Evolutionary conservation across 2,888 invertebrate genomes (phyloP), one percentile per base, ranked within the genome.

Genomic region (Drosophila fulvimacula): DNA sequence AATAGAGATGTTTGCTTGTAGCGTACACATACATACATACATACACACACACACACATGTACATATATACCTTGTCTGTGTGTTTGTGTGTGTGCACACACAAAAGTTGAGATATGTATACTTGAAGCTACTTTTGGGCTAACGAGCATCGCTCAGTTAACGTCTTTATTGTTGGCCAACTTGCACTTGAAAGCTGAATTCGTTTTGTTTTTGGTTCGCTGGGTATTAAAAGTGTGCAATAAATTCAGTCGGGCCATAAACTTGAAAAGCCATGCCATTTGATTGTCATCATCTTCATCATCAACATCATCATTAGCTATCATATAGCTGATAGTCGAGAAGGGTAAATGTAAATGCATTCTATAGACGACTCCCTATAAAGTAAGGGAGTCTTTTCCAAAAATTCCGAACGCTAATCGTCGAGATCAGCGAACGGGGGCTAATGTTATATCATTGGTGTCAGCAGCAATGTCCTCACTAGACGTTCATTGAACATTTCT

Each of bases 401-500:
- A 96, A 96, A 96, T 96, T 96, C 96, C 96, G 95, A 95, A 95
- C 94, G 93, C 91, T 88, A 76, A 93, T 34, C 36, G 10, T 0
- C 1, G 9, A 61, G 71, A 67, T 62, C 53, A 91, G 59, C 70
- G 81, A 69, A 83, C 81, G 88, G 90, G 90, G 90, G 79, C 27
- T 75, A 57, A 68, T 71, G 60, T 76, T 72, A 69, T 72, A 86
- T 88, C 88, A 84, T 85, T 91, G 96, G 95, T 95, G 96, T 94
- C 95, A 96, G 96, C 96, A 96, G 94, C 94, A 96, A 95, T 95
- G 95, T 93, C 94, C 96, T 96, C 96, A 96, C 96, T 95, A 95
- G 82, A 94, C 95, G 96, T 95, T 96, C 96, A 95, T 94, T 94
- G 96, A 94, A 95, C 95, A 96, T 95, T 96, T 94, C 95, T 96